These are phyloP conservation scores for Sylvicapra grimmia DNA, from an alignment of 2,113 vertebrate species.

Conservation along the genomic window DNA sequence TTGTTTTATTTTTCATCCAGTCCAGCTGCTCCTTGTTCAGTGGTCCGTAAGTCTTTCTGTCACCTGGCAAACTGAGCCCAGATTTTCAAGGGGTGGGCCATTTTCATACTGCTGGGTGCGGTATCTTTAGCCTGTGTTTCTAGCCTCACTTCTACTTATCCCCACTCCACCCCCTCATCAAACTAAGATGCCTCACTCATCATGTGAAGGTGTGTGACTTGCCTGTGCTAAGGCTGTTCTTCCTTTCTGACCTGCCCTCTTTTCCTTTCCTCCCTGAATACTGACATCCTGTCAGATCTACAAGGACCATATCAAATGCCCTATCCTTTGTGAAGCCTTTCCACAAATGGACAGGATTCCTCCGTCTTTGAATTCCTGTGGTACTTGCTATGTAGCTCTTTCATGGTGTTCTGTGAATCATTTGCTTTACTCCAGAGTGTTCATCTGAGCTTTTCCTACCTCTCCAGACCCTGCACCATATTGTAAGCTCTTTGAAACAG, in stretches of 20 bases:
- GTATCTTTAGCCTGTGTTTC: neutral
- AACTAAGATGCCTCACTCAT: neutral
- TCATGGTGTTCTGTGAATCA: neutral
- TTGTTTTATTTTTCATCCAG: neutral
- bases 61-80: neutral
- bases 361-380: neutral
- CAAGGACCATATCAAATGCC: neutral
- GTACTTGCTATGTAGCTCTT: neutral
- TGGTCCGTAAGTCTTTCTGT: neutral
- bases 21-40: neutral
- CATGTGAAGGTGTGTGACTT: fast-evolving
- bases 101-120: neutral
- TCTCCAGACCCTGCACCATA: neutral
- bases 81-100: neutral
- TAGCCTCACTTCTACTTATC: neutral
- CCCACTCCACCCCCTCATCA: neutral
- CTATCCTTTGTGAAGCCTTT: neutral
- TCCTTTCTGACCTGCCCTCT: neutral
- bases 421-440: neutral
- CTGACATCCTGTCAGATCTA: neutral
- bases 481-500: neutral
- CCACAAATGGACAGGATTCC: neutral
- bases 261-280: neutral
- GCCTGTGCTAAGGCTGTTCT: neutral
- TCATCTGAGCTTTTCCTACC: neutral